Evolutionary conservation across 2,888 invertebrate species (phyloP).

Genomic region (Gonocerus acuteangulatus): DNA sequence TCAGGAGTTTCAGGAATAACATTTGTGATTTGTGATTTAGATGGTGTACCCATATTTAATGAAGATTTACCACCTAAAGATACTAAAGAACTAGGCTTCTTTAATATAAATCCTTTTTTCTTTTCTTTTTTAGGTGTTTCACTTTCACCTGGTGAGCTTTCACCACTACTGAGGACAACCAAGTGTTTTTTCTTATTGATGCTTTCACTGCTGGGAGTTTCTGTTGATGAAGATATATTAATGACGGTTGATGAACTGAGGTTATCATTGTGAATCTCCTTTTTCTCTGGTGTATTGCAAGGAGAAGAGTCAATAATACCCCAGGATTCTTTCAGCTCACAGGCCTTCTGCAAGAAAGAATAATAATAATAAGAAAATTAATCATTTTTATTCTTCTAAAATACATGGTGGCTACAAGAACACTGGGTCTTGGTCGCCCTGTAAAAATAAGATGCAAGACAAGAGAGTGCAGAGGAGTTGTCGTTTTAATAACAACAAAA

Average conservation of each 20-base stretch:
- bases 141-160: constrained; percentile 1
- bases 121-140: constrained; percentile 8
- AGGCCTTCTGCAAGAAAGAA: too few relatives aligned
- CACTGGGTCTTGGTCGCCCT: too few relatives aligned
- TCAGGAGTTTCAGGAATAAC: constrained; percentile 4
- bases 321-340: not conserved
- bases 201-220: not conserved
- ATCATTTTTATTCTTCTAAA: not conserved
- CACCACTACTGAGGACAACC: constrained; percentile 8
- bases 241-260: not conserved
- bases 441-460: too few relatives aligned
- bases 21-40: not conserved
- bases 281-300: constrained; percentile 2
- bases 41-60: too few relatives aligned
- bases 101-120: not conserved
- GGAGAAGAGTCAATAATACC: constrained; percentile 14
- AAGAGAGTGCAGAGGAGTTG: too few relatives aligned
- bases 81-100: constrained; percentile 1
- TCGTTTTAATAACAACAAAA: too few relatives aligned
- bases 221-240: constrained; percentile 12
- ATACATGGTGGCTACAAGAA: not conserved
- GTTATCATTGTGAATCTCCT: not conserved
- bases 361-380: not conserved
- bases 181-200: not conserved
- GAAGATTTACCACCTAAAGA: too few relatives aligned